These are phyloP conservation scores for Motacilla tschutschensis DNA, from an alignment of 2,113 vertebrate genomes.

Conservation along the genomic window DNA sequence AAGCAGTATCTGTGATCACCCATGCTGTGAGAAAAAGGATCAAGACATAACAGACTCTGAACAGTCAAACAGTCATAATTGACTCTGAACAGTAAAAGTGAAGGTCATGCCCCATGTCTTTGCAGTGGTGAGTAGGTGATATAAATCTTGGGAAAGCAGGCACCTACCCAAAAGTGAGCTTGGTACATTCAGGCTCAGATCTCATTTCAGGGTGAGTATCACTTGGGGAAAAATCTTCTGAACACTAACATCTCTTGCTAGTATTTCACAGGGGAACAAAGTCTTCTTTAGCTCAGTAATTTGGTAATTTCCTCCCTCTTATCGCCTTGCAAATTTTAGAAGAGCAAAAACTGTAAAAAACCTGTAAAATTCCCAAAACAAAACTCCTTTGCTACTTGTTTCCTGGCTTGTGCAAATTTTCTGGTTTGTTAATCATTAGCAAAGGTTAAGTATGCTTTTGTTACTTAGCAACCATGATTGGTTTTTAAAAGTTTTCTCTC, in stretches of 20 bases:
- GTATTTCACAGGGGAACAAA: background rate
- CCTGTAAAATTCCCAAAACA: conserved; percentile 3
- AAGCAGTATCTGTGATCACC: background rate
- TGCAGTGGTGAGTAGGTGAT: background rate
- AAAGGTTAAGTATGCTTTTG: conserved; percentile 46
- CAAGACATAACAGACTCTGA: background rate
- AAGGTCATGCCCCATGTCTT: background rate
- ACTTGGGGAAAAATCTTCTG: background rate
- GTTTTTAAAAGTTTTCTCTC: conserved; percentile 20
- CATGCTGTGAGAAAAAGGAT: background rate
- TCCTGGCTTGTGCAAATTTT: background rate
- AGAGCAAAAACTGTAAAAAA: background rate
- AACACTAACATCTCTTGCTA: background rate
- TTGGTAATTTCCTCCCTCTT: background rate
- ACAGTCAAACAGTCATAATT: background rate
- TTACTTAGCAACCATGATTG: conserved; percentile 51
- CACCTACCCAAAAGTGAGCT: background rate
- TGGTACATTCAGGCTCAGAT: background rate
- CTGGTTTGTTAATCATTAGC: conserved; percentile 22
- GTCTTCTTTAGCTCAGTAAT: background rate
- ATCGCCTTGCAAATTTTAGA: background rate
- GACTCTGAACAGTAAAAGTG: background rate
- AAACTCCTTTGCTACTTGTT: conserved; percentile 1
- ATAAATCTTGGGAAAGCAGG: background rate
- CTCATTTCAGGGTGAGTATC: background rate